These are phyloP conservation scores for Camponotus pennsylvanicus DNA, from an alignment of 1,140 invertebrate genomes.

Conservation along the genomic window DNA sequence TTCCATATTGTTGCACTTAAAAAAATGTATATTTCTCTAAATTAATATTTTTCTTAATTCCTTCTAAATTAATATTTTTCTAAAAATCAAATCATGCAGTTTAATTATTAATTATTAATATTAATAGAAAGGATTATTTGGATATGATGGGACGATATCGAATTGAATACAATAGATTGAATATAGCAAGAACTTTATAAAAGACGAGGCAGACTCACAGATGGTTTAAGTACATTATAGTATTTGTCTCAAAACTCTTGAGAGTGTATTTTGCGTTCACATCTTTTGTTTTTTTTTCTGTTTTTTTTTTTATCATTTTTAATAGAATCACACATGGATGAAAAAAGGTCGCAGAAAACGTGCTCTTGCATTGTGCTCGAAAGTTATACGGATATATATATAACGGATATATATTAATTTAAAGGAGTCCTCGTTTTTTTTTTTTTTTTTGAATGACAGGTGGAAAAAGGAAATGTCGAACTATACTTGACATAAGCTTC, in stretches of 20 bases:
- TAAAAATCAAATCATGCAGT: background rate
- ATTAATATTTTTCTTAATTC: too few species aligned
- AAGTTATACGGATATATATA: constrained; percentile 70
- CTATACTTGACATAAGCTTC: constrained; percentile 66
- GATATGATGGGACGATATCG: background rate
- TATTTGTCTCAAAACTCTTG: constrained; percentile 77
- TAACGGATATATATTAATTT: constrained; percentile 64
- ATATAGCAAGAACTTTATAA: constrained; percentile 85
- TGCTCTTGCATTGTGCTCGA: constrained; percentile 73
- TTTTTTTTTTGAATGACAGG: constrained; percentile 50
- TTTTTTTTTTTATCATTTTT: constrained; percentile 46
- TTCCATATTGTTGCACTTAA: background rate
- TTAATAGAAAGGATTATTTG: background rate
- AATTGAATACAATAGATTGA: constrained; percentile 74
- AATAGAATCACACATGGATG: constrained; percentile 71
- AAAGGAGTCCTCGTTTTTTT: constrained; percentile 53
- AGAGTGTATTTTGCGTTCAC: constrained; percentile 71
- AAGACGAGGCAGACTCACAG: constrained; percentile 85
- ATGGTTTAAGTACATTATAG: constrained; percentile 82
- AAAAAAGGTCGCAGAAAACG: constrained; percentile 69
- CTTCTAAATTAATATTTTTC: background rate
- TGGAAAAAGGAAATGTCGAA: constrained; percentile 69
- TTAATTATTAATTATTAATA: background rate
- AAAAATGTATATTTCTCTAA: background rate
- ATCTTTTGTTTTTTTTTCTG: constrained; percentile 65